Evolutionary conservation across 2,113 vertebrate genomes (phyloP), one percentile per base, ranked within the genome.

Genomic region (Sisor rabdophorus): DNA sequence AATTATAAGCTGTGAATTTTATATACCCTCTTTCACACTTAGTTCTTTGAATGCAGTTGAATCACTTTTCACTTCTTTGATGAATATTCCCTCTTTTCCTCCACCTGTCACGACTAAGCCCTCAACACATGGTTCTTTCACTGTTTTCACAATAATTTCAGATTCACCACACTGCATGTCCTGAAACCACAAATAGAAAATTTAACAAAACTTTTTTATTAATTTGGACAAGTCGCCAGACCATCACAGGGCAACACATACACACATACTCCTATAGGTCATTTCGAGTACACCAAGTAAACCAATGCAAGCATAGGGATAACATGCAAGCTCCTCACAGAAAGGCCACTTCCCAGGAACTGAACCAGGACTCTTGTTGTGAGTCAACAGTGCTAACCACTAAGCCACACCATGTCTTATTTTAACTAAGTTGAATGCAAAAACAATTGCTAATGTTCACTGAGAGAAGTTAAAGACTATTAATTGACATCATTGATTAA

Each of bases 41-140:
- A 95, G 91, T 85, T 90, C 86, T 86, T 93, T 95, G 72, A 94
- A 95, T 3, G 95, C 96, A 4, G 95, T 87, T 24, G 95, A 96
- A 69, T 93, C 94, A 80, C 94, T 93, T 32, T 95, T 88, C 48
- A 98, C 94, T 79, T 94, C 90, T 80, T 94, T 94, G 54, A 99
- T 91, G 79, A 94, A 97, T 84, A 99, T 91, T 1, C 97, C 97
- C 11, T 93, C 92, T 78, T 88, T 87, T 47, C 94, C 94, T 15
- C 97, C 97, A n/a, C 97, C 96, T 0, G 84, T 87, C 76, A 98
- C 92, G 20, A 94, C 88, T 40, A 98, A 93, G 80, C 95, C 96
- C 30, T 95, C 95, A 75, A 93, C 92, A 80, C 94, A 91, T 11
- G 90, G 90, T 80, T 95, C 94, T 59, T 84, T 92, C 79, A 93